Evolutionary conservation across 2,888 invertebrate species (phyloP), one percentile per base, ranked within the genome.

Genomic region (Dryobota labecula): DNA sequence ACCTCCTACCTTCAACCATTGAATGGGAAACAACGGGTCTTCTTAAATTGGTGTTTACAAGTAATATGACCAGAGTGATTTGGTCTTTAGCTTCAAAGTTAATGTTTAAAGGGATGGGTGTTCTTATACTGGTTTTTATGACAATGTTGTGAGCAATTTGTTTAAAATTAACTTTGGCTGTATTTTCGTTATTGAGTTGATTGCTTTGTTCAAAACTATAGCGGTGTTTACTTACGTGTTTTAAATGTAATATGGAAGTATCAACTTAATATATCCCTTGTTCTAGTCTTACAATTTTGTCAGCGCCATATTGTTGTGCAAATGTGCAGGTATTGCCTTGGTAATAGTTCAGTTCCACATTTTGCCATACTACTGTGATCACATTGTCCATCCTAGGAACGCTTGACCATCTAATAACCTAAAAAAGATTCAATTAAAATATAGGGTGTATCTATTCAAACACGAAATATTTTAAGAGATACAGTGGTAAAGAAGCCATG

Each of bases 91-190:
- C 66, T 78, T 70, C 47, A 57, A 84, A 82, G 83, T 75, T 70
- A 62, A 18, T 45, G 73, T 84, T 85, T 63, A 20, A 30, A 78
- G 36, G 27, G 30, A 69, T 54, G 67, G 83, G 41, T 82, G 76
- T 65, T 30, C 9, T 70, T 79, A 73, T 15, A 61, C n/a, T 87
- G 86, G 89, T 75, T 76, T 80, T 76, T 82, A 84, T 82, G 83
- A 88, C 90, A 90, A 86, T 89, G 87, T 88, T 86, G 85, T 86
- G 84, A 88, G 82, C 89, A 87, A 88, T 89, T 88, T 88, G 88
- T 85, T 88, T 89, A 85, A 85, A 88, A 89, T 87, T 88, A 83
- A 86, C 84, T 85, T 86, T 83, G 80, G 72, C 65, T 85, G 84
- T 83, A 81, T 85, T 79, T 84, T 83, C 63, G 78, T 81, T 78